phyloP scores from a whole-genome alignment of 2,888 invertebrate species.

The Cotesia congregata region DNA sequence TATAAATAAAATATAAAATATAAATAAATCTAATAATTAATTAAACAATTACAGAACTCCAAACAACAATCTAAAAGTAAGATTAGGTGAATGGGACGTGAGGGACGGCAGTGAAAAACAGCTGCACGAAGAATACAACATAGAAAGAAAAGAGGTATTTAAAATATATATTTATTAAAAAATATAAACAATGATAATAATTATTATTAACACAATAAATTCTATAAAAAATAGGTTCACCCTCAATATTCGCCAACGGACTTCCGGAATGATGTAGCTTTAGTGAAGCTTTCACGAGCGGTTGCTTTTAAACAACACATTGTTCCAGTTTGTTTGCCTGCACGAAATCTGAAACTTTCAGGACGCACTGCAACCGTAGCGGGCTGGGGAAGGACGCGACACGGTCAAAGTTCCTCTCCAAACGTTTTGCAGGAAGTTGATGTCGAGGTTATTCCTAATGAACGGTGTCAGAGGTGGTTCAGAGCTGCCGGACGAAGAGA shows the following conservation, averaged over 20 bases:
- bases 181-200: not conserved
- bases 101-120: conserved; percentile 86
- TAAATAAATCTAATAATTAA: conserved; percentile 3
- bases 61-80: conserved; percentile 88
- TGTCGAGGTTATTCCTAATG: conserved; percentile 89
- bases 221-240: conserved; percentile 73
- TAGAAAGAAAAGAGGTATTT: conserved; percentile 86
- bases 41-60: conserved; percentile 77
- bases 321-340: conserved; percentile 91
- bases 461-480: conserved; percentile 94
- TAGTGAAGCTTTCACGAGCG: conserved; percentile 84
- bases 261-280: conserved; percentile 90
- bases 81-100: conserved; percentile 94
- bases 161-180: conserved; percentile 36
- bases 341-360: conserved; percentile 81
- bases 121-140: conserved; percentile 88
- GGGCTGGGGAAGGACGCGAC: conserved; percentile 92
- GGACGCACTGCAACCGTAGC: conserved; percentile 93
- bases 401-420: conserved; percentile 90
- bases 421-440: conserved; percentile 88
- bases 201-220: conserved; percentile 8
- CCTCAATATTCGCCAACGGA: conserved; percentile 92
- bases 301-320: conserved; percentile 94
- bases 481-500: conserved; percentile 90
- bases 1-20: conserved; percentile 52